These are phyloP conservation scores for Tricholaema leucomelas DNA, from an alignment of 2,113 vertebrate genomes.

Conservation along the genomic window DNA sequence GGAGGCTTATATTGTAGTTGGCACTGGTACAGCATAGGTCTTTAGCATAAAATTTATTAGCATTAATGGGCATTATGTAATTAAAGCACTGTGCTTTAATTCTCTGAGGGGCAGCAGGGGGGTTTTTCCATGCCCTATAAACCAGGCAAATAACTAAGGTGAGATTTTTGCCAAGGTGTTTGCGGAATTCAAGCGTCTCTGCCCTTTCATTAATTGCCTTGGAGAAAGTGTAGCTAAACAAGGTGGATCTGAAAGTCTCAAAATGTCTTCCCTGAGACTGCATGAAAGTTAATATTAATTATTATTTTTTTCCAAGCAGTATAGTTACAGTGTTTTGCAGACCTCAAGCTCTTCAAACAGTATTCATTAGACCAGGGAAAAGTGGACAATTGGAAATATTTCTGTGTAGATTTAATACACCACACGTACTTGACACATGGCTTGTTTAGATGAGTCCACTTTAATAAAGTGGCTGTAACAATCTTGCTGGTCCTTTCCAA, in stretches of 20 bases:
- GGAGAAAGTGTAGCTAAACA: neutral
- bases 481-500: too few species aligned
- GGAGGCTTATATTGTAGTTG: neutral
- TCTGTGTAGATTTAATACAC: neutral
- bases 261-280: conserved; percentile 17
- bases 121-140: neutral
- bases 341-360: neutral
- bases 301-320: neutral
- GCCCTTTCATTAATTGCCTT: neutral
- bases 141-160: neutral
- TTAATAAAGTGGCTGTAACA: neutral
- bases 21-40: neutral
- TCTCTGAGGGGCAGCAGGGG: neutral
- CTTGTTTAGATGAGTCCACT: neutral
- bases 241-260: neutral
- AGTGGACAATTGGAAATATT: neutral
- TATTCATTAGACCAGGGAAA: neutral
- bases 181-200: neutral
- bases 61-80: conserved; percentile 21
- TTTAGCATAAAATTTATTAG: conserved; percentile 41
- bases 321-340: neutral
- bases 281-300: neutral
- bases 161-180: neutral
- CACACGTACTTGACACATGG: neutral
- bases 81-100: conserved; percentile 33